A percentile compares a stretch with the other conserved stretches of the same genome.
Conservation (phyloP, 1,140 invertebrate genomes). For the Onthophagus taurus region DNA sequence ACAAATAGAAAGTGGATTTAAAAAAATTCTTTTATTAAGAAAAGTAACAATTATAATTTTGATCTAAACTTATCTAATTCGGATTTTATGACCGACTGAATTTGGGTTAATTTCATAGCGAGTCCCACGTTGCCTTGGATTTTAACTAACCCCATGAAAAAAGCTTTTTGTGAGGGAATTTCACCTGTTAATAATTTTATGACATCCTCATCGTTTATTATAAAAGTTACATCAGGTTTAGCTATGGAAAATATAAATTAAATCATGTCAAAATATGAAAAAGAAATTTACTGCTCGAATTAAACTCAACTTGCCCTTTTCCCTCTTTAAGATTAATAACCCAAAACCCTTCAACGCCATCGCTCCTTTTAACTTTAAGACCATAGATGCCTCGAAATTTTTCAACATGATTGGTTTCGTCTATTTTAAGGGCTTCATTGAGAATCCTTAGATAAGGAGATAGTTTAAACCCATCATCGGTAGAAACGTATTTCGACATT, state of each 20-base stretch:
- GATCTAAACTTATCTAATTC: conserved; percentile 64
- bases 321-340: conserved; percentile 83
- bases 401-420: conserved; percentile 72
- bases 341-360: conserved; percentile 74
- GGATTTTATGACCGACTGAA: conserved; percentile 61
- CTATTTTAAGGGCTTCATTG: conserved; percentile 68
- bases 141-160: conserved; percentile 95
- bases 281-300: conserved; percentile 53
- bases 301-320: conserved; percentile 69
- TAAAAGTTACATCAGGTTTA: conserved; percentile 88
- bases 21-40: no score
- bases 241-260: conserved; percentile 37
- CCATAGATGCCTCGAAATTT: conserved; percentile 81
- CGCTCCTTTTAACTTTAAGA: conserved; percentile 74
- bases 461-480: conserved; percentile 59
- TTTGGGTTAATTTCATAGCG: conserved; percentile 86
- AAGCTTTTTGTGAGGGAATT: conserved; percentile 90
- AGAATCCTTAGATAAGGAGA: conserved; percentile 70
- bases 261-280: not conserved
- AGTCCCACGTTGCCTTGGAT: conserved; percentile 93
- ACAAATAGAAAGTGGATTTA: no score
- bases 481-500: no score
- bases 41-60: no score
- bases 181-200: conserved; percentile 80
- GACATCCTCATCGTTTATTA: conserved; percentile 77